phyloP scores from a whole-genome alignment of 2,113 vertebrate genomes.

The Phaethornis superciliosus region DNA sequence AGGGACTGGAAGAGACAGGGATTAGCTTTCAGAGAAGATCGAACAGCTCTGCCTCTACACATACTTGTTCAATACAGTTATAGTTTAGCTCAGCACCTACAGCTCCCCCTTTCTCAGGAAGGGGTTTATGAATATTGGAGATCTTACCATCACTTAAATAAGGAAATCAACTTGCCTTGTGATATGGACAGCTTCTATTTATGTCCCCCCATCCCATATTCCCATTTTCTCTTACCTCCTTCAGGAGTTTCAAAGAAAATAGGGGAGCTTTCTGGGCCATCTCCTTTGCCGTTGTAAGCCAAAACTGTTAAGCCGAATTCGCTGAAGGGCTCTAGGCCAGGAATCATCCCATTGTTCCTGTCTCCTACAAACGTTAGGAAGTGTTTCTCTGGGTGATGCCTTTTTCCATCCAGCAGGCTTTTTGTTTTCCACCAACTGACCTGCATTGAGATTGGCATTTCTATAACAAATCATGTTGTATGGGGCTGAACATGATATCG shows the following conservation, averaged over 20 bases:
- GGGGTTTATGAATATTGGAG: not conserved
- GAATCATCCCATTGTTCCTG: slow-evolving; percentile 80
- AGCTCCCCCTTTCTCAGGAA: not conserved
- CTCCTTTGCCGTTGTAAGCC: slow-evolving; percentile 91
- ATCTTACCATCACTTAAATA: not conserved
- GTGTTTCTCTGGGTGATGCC: slow-evolving; percentile 82
- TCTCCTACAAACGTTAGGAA: slow-evolving; percentile 83
- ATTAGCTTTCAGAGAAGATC: not conserved
- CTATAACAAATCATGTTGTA: not conserved
- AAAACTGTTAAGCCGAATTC: slow-evolving; percentile 89
- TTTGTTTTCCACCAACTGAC: slow-evolving; percentile 92
- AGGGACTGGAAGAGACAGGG: slow-evolving; percentile 81
- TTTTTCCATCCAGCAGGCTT: slow-evolving; percentile 82
- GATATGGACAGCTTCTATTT: not conserved
- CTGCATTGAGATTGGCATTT: slow-evolving; percentile 69
- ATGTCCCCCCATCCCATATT: not conserved
- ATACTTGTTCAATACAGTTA: not conserved
- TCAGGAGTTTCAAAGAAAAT: slow-evolving; percentile 91
- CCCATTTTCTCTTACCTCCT: slow-evolving; percentile 85
- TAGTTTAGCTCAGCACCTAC: not conserved
- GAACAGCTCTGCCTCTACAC: not conserved
- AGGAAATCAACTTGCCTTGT: not conserved
- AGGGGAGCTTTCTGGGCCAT: slow-evolving; percentile 89
- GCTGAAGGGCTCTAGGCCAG: slow-evolving; percentile 88
- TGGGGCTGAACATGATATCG: rapidly evolving